Base-by-base conservation (phyloP, 92 coral and sea anemone genomes). In the Siderastrea radians region DNA sequence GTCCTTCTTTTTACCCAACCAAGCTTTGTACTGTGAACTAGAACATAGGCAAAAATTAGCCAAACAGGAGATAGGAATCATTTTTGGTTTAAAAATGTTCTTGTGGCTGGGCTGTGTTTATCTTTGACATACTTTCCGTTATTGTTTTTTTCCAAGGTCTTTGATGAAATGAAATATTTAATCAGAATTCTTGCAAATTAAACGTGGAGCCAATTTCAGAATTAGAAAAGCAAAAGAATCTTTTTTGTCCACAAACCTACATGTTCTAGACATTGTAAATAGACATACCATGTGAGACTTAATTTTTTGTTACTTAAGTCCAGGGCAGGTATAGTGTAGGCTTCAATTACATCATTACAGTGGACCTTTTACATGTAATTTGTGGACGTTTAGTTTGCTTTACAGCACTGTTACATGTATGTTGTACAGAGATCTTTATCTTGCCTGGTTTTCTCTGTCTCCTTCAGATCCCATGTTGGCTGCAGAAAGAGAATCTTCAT, bases 401-500 rank as follows among this genome's bases (percentile, higher is more conserved):
- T n/a, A n/a, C n/a, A n/a, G n/a, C n/a, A n/a, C n/a, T n/a, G n/a
- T n/a, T n/a, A n/a, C n/a, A n/a, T n/a, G n/a, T n/a, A n/a, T n/a
- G n/a, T n/a, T n/a, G n/a, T n/a, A n/a, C n/a, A n/a, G n/a, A n/a
- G 66, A 61, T 11, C 16, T 61, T 61, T 61, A 61, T 61, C 66
- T 61, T 61, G 16, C 66, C 73, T 68, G 46, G 26, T 68, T 19
- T 68, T 38, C 12, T 19, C 52, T 68, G 49, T 79, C 48, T 63
- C 76, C 52, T 82, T 49, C 52, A 80, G 82, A 71, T 74, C 60
- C 92, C 92, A 83, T 13, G 38, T 50, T 52, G 92, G 92, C 57
- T 75, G n/a, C 75, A 53, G 83, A 83, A 61, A 88, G 49, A 88
- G 55, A 46, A 88, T 48, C 47, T 66, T 77, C 92, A 88, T 88